phyloP scores from a whole-genome alignment of 2,888 invertebrate species.

The Drosophila sordidula region DNA sequence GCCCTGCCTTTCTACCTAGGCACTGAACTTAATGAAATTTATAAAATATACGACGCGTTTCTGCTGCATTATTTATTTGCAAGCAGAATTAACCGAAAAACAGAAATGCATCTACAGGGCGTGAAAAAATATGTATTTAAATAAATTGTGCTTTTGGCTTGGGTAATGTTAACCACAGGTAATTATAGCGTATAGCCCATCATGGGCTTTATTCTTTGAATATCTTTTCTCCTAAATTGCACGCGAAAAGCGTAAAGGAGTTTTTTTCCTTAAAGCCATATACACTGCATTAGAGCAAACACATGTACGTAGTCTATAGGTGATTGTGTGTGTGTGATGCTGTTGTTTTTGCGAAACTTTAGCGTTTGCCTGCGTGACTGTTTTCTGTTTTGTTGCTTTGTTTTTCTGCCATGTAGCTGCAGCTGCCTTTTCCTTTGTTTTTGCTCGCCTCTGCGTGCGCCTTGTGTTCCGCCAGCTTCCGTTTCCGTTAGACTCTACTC shows the following conservation, averaged over 20 bases:
- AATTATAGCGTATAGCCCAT: too few species aligned
- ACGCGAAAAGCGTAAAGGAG: slow-evolving; percentile 3
- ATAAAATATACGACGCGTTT: slow-evolving; percentile 42
- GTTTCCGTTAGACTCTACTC: slow-evolving; percentile 54
- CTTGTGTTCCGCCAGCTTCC: slow-evolving; percentile 66
- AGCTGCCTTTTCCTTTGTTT: slow-evolving; percentile 67
- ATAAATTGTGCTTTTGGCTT: too few species aligned
- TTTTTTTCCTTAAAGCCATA: slow-evolving; percentile 25
- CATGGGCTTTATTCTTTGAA: not conserved
- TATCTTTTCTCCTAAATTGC: not conserved
- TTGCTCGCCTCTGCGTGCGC: slow-evolving; percentile 45
- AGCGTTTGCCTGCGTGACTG: slow-evolving; percentile 47
- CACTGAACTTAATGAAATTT: slow-evolving; percentile 57
- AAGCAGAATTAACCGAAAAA: not conserved
- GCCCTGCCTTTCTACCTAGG: not conserved
- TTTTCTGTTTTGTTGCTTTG: slow-evolving; percentile 38
- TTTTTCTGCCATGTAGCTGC: slow-evolving; percentile 60
- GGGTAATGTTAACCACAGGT: too few species aligned
- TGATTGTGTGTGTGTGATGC: slow-evolving; percentile 9
- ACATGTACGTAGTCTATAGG: slow-evolving; percentile 21
- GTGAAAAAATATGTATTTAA: not conserved
- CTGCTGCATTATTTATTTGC: slow-evolving; percentile 24
- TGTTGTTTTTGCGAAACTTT: slow-evolving; percentile 32
- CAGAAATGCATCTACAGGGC: not conserved
- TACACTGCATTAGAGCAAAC: slow-evolving; percentile 39